Conservation (phyloP, 2,888 invertebrate genomes). For the Tiliacea citrago region DNA sequence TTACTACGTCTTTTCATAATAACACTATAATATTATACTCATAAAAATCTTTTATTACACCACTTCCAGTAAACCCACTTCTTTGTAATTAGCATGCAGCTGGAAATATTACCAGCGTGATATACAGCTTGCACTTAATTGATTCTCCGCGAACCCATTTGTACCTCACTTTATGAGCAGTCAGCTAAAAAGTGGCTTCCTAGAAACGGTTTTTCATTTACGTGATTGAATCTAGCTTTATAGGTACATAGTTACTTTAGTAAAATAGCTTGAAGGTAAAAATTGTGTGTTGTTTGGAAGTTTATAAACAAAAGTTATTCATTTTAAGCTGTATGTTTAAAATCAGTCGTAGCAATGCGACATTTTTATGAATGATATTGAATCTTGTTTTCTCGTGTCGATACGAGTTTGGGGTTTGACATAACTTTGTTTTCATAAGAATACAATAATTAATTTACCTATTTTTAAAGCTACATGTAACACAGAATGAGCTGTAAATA, state of each 20-base stretch:
- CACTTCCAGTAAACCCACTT: conserved; percentile 18
- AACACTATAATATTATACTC: not conserved
- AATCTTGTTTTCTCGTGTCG: not conserved
- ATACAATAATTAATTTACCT: no score
- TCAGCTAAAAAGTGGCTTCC: conserved; percentile 11
- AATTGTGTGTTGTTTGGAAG: not conserved
- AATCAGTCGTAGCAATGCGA: no score
- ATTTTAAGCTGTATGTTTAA: no score
- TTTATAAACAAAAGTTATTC: not conserved
- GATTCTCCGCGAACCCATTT: conserved; percentile 44
- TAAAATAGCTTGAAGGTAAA: not conserved
- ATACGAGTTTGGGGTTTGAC: no score
- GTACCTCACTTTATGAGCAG: conserved; percentile 11
- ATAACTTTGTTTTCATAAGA: no score
- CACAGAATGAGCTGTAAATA: conserved; percentile 10
- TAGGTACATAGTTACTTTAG: not conserved
- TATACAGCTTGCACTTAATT: conserved; percentile 53
- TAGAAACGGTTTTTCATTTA: conserved; percentile 19
- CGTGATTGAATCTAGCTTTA: not conserved
- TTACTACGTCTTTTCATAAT: not conserved
- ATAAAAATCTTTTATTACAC: not conserved
- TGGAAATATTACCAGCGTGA: conserved; percentile 49
- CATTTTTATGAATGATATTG: not conserved
- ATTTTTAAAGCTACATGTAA: not conserved
- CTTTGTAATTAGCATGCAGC: conserved; percentile 56